Evolutionary conservation across 2,797 vertebrate genomes (phyloP).

Genomic region (Dipus sagitta): DNA sequence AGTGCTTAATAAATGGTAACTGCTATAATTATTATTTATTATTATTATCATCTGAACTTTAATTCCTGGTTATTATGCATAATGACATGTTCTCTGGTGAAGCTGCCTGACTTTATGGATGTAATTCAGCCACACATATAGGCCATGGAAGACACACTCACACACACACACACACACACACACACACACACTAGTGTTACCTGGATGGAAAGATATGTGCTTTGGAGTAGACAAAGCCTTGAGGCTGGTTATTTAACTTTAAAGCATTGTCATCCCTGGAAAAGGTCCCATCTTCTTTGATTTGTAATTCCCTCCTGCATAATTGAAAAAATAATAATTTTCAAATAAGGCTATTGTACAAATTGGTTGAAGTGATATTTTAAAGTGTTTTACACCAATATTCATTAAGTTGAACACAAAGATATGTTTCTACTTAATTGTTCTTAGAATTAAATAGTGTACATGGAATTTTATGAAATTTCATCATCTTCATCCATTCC

Average conservation of each 20-base stretch:
- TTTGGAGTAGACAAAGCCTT: neutral
- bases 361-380: neutral
- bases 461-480: neutral
- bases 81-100: slow-evolving; percentile 41
- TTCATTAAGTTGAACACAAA: slow-evolving; percentile 21
- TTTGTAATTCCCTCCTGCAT: slow-evolving; percentile 11
- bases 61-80: slow-evolving; percentile 57
- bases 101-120: slow-evolving; percentile 18
- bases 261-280: neutral
- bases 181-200: neutral
- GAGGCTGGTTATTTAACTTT: slow-evolving; percentile 14
- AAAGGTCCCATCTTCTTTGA: neutral
- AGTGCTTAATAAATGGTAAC: slow-evolving; percentile 69
- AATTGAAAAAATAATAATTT: slow-evolving; percentile 27
- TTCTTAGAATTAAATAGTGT: slow-evolving; percentile 26
- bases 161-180: neutral
- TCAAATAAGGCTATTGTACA: neutral
- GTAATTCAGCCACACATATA: neutral
- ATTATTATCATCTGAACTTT: slow-evolving; percentile 66
- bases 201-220: neutral
- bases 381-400: neutral
- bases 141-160: neutral
- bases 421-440: neutral
- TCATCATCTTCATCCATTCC: neutral
- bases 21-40: slow-evolving; percentile 73